These are phyloP conservation scores for Oophaga sylvatica DNA, from an alignment of 2,797 vertebrate species.

Conservation along the genomic window DNA sequence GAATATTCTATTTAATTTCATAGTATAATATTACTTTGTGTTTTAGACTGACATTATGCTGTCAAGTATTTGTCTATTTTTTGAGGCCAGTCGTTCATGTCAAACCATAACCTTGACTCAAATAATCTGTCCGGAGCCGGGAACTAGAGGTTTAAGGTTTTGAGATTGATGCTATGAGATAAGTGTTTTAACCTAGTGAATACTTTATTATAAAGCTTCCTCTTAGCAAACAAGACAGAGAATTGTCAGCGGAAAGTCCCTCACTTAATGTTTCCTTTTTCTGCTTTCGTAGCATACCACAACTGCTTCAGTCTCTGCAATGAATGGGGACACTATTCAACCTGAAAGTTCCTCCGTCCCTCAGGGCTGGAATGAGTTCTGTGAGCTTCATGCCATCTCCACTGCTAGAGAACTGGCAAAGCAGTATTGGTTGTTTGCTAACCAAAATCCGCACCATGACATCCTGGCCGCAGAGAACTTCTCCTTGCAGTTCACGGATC, in stretches of 20 bases:
- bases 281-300: conserved; percentile 78
- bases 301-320: conserved; percentile 86
- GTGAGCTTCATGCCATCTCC: conserved; percentile 92
- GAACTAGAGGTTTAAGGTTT: not conserved
- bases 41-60: not conserved
- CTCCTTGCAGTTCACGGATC: conserved; percentile 88
- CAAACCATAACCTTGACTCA: not conserved
- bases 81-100: not conserved
- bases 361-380: conserved; percentile 95
- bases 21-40: not conserved
- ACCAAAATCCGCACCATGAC: conserved; percentile 84
- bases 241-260: conserved; percentile 55
- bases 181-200: conserved; percentile 8
- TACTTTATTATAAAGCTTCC: conserved; percentile 49
- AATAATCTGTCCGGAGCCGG: too few species aligned
- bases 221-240: conserved; percentile 44
- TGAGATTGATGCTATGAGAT: not conserved
- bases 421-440: conserved; percentile 89
- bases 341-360: conserved; percentile 78
- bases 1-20: not conserved
- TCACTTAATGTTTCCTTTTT: conserved; percentile 58
- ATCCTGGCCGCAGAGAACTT: conserved; percentile 88
- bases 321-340: conserved; percentile 94
- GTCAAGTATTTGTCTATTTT: not conserved
- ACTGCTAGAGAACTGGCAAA: conserved; percentile 89